phyloP scores from a whole-genome alignment of 2,113 vertebrate species.

The Pelmatolapia mariae region DNA sequence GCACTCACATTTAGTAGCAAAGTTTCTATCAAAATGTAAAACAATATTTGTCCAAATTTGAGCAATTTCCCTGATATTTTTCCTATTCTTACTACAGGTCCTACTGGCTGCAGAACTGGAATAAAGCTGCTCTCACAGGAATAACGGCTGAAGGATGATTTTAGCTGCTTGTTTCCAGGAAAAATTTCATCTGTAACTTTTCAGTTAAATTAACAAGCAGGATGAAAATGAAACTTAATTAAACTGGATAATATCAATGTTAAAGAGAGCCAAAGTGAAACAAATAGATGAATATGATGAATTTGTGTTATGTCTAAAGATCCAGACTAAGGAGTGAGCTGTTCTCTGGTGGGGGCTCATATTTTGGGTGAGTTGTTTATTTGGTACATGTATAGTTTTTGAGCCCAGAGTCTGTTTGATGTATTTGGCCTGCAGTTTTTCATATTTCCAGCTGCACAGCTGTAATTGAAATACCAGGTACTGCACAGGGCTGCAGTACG shows the following conservation, averaged over 20 bases:
- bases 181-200: not conserved
- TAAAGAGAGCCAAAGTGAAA: not conserved
- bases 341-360: not conserved
- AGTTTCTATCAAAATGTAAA: not conserved
- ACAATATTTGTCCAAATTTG: not conserved
- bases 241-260: not conserved
- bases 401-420: not conserved
- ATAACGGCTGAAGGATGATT: rapidly evolving
- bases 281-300: not conserved
- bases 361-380: not conserved
- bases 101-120: not conserved
- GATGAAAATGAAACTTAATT: not conserved
- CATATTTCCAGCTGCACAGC: not conserved
- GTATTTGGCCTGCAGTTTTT: rapidly evolving
- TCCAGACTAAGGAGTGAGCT: not conserved
- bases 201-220: rapidly evolving
- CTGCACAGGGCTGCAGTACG: not conserved
- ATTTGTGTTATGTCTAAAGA: not conserved
- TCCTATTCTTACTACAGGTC: not conserved
- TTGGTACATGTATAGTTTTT: rapidly evolving
- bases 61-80: not conserved
- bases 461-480: rapidly evolving
- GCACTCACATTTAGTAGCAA: not conserved
- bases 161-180: not conserved
- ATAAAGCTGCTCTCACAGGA: not conserved